These are phyloP conservation scores for Caerostris darwini DNA, from an alignment of 1,140 invertebrate genomes.

Conservation along the genomic window DNA sequence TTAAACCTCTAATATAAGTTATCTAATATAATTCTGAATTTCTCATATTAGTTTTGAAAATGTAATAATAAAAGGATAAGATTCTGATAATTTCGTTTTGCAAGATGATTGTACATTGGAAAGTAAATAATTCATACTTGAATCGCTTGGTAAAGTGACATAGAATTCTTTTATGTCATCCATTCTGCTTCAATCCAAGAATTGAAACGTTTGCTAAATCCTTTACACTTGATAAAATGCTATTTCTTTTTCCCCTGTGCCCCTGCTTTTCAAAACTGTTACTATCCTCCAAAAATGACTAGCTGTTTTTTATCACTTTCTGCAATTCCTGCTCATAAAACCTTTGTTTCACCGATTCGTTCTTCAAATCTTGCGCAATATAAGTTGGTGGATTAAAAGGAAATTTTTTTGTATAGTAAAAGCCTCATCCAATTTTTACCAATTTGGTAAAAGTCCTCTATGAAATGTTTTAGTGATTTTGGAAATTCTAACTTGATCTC, in stretches of 20 bases:
- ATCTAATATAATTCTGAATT: not conserved
- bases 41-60: too few species aligned
- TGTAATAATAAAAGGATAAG: too few species aligned
- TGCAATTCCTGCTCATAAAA: conserved; percentile 31
- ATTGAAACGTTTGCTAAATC: not conserved
- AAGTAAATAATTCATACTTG: conserved; percentile 44
- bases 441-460: conserved; percentile 3
- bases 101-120: conserved; percentile 53
- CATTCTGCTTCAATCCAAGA: conserved; percentile 55
- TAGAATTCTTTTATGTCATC: conserved; percentile 52
- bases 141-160: conserved; percentile 44
- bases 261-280: not conserved
- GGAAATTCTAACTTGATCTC: conserved; percentile 19
- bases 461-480: conserved; percentile 7
- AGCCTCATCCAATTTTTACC: not conserved
- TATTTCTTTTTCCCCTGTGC: not conserved
- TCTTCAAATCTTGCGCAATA: not conserved
- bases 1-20: not conserved
- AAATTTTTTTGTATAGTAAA: conserved; percentile 6
- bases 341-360: not conserved
- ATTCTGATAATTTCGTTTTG: conserved; percentile 18
- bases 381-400: not conserved
- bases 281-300: not conserved
- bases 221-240: not conserved
- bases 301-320: not conserved